Evolutionary conservation across 2,888 invertebrate species (phyloP).

Genomic region (Mythimna loreyi): DNA sequence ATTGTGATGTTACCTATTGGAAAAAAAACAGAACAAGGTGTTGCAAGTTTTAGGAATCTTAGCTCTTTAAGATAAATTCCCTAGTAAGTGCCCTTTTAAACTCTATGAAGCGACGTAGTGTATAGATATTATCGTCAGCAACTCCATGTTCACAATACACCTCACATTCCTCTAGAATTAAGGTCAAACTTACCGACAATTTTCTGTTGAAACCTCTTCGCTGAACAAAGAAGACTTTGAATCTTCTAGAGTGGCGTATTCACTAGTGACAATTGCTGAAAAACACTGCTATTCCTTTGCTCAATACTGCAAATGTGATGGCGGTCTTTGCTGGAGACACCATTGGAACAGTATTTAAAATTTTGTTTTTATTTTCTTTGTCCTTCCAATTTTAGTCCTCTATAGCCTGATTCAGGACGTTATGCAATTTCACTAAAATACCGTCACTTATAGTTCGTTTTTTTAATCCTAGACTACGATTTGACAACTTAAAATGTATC

Average conservation of each 20-base stretch:
- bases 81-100: slow-evolving; percentile 87
- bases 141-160: slow-evolving; percentile 68
- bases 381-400: background rate
- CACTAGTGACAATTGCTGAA: slow-evolving; percentile 7
- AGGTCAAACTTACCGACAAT: slow-evolving; percentile 67
- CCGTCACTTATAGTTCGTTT: too few relatives aligned
- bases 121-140: slow-evolving; percentile 64
- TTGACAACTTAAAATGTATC: too few relatives aligned
- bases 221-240: slow-evolving; percentile 32
- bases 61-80: slow-evolving; percentile 73
- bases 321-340: background rate
- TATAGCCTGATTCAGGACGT: background rate
- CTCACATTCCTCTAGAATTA: slow-evolving; percentile 89
- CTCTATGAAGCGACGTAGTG: slow-evolving; percentile 71
- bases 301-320: background rate
- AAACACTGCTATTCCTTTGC: background rate
- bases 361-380: background rate
- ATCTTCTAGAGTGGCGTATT: slow-evolving; percentile 20
- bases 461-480: too few relatives aligned
- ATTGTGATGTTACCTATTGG: background rate
- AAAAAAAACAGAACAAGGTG: slow-evolving; percentile 29
- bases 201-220: slow-evolving; percentile 53
- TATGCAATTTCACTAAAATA: background rate
- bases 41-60: slow-evolving; percentile 59
- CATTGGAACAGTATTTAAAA: background rate